Conservation (phyloP, 1,140 invertebrate genomes). For the Pachyrhynchus sulphureomaculatus region DNA sequence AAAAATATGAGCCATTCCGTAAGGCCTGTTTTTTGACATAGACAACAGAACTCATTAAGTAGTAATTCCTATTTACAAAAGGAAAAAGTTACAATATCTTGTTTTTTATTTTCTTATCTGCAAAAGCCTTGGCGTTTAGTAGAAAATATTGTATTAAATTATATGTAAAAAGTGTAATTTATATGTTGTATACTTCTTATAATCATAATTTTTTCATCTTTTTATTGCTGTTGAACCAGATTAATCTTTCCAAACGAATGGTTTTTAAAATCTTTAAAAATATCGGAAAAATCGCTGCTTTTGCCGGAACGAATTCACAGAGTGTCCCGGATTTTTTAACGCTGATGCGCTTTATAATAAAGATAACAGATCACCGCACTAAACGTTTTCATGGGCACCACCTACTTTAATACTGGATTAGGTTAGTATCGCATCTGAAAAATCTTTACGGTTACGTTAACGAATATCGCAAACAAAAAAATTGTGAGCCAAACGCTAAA, state of each 20-base stretch:
- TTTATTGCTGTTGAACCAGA: neutral
- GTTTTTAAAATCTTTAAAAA: conserved; percentile 5
- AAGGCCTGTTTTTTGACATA: no score
- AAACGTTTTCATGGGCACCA: conserved; percentile 9
- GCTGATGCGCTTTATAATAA: conserved; percentile 13
- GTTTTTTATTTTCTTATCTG: no score
- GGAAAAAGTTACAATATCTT: no score
- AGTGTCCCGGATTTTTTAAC: conserved; percentile 6
- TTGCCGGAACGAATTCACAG: conserved; percentile 7
- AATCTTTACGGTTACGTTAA: neutral
- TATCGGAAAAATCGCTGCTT: neutral
- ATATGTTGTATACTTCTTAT: no score
- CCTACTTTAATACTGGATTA: conserved; percentile 7
- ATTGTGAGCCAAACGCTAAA: no score
- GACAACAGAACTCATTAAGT: no score
- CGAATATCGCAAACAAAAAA: no score
- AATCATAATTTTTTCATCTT: neutral
- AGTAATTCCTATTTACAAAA: no score
- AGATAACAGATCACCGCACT: conserved; percentile 6
- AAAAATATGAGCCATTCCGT: no score
- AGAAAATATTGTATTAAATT: no score
- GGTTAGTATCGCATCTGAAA: neutral
- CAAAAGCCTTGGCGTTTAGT: no score
- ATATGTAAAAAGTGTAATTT: no score
- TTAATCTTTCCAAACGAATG: conserved; percentile 7